Evolutionary conservation across 1,140 invertebrate species (phyloP), one percentile per base, ranked within the genome.

Genomic region (Heliothis virescens): DNA sequence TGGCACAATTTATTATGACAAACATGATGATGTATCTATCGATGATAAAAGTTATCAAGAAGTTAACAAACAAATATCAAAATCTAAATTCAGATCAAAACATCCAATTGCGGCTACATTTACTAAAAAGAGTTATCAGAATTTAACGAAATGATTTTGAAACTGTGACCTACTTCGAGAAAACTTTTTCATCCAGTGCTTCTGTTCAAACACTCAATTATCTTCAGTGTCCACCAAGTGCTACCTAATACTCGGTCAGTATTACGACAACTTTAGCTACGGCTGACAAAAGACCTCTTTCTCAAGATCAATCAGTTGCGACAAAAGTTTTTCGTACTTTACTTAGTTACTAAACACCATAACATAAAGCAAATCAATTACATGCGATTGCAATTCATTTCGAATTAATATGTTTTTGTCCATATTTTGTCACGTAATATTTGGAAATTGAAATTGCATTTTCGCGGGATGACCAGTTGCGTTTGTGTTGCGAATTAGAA

Each of bases 291-390:
- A 16, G 50, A 76, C 59, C 60, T 65, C 62, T 80, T 80, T 75
- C 79, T 47, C 41, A 80, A 80, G 72, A 71, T 67, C 12, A 47
- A 59, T 60, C 72, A 69, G 52, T 80, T 47, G 72, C 63, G 59
- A 80, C 47, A 65, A 69, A 11, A 15, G 60, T 62, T 53, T 77
- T 77, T 77, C 59, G 34, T 74, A 21, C 57, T 50, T 21, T 52
- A 55, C 41, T 53, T 21, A 41, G 55, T 77, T 75, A 75, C 72
- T 48, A 75, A 75, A 75, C 72, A 50, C 41, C 57, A 75, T 75
- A 75, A 48, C 50, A 72, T 50, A 57, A 72, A 75, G 55, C 26
- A 29, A 75, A 75, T 75, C 72, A 59, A 75, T 75, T 75, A 71
- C 67, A 59, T 62, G 41, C 2, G 15, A 47, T 75, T 60, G 57